Conservation (phyloP, 1,140 invertebrate species). For the Sipha flava region DNA sequence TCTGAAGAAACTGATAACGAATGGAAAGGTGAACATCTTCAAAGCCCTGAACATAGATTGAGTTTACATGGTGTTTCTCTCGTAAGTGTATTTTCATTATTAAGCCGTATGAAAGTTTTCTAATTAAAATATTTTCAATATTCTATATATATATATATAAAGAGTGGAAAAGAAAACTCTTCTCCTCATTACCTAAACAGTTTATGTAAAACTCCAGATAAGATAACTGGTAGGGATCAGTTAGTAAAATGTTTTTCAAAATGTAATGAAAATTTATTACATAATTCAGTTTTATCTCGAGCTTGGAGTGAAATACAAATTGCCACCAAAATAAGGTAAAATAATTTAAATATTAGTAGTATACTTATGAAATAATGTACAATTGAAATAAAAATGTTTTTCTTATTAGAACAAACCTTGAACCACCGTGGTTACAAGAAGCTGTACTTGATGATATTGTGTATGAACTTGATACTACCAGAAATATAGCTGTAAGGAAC, state of each 20-base stretch:
- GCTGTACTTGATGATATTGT: conserved; percentile 74
- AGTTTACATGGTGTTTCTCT: conserved; percentile 24
- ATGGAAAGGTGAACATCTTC: conserved; percentile 72
- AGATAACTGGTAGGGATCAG: background rate
- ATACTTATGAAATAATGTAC: too few species aligned
- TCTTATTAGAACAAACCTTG: conserved; percentile 40
- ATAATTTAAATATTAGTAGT: background rate
- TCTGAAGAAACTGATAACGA: conserved; percentile 86
- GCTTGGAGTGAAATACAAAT: conserved; percentile 65
- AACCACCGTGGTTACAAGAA: conserved; percentile 60
- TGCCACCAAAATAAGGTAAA: conserved; percentile 45
- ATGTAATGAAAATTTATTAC: conserved; percentile 31
- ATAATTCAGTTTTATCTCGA: conserved; percentile 57
- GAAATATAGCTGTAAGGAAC: conserved; percentile 57
- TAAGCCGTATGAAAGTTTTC: background rate
- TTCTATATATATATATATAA: background rate
- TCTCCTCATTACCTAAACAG: background rate
- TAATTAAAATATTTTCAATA: background rate
- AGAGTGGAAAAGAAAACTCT: conserved; percentile 10
- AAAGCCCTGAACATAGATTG: conserved; percentile 58
- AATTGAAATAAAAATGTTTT: background rate
- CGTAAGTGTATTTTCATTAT: conserved; percentile 28
- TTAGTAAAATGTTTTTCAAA: background rate
- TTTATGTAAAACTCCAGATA: background rate
- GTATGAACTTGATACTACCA: conserved; percentile 73